These are phyloP conservation scores for Lepidiolamprologus cunningtoni DNA, from an alignment of 2,113 vertebrate species.

Conservation along the genomic window DNA sequence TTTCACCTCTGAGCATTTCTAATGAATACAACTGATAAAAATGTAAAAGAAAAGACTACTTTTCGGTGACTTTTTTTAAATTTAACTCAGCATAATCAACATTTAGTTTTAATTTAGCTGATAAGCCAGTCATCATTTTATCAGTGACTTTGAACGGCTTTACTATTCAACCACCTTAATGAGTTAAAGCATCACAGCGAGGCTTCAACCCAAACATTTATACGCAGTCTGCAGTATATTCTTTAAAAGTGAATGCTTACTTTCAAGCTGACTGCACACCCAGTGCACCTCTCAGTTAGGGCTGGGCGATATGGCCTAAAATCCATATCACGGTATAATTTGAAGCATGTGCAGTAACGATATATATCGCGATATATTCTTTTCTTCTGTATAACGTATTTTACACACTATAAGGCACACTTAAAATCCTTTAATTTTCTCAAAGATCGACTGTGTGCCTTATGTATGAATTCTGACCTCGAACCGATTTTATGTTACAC, in stretches of 20 bases:
- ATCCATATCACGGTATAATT: not conserved
- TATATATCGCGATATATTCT: not conserved
- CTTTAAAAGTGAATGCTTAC: not conserved
- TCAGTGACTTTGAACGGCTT: not conserved
- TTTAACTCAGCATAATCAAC: not conserved
- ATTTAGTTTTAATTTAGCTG: not conserved
- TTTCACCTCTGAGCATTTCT: not conserved
- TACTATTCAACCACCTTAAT: not conserved
- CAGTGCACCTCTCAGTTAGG: not conserved
- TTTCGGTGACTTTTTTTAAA: not conserved
- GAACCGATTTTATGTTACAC: not conserved
- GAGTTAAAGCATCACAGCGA: not conserved
- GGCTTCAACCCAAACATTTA: not conserved
- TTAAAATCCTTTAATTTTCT: not conserved
- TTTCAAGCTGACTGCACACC: not conserved
- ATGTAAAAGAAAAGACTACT: not conserved
- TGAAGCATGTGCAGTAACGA: not conserved
- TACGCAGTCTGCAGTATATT: not conserved
- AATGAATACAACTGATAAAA: not conserved
- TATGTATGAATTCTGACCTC: not conserved
- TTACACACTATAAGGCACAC: not conserved
- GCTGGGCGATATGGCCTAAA: not conserved
- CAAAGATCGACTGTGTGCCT: not conserved
- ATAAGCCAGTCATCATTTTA: not conserved
- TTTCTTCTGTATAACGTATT: not conserved